Evolutionary conservation across 2,113 vertebrate species (phyloP).

Genomic region (Lycocorax pyrrhopterus): DNA sequence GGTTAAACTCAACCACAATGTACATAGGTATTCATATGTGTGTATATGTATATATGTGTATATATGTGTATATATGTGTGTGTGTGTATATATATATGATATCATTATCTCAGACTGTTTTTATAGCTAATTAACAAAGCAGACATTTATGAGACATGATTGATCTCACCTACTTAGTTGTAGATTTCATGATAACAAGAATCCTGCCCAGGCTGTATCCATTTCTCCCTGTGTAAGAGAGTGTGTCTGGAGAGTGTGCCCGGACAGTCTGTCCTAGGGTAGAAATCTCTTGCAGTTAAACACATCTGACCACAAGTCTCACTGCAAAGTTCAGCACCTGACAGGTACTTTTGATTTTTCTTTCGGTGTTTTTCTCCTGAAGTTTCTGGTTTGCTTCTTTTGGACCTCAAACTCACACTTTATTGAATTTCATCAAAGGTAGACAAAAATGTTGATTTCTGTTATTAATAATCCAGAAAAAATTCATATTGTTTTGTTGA

Average conservation of each 20-base stretch:
- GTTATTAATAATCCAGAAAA: not conserved
- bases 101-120: not conserved
- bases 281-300: not conserved
- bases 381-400: not conserved
- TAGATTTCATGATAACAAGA: not conserved
- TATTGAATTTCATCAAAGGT: not conserved
- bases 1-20: not conserved
- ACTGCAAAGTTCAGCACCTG: not conserved
- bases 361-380: not conserved
- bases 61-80: fast-evolving
- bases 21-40: not conserved
- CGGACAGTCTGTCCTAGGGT: not conserved
- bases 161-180: not conserved
- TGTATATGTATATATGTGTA: fast-evolving
- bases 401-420: not conserved
- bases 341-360: not conserved
- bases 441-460: not conserved
- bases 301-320: not conserved
- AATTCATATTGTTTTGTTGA: fast-evolving
- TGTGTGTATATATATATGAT: fast-evolving
- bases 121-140: not conserved
- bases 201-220: not conserved
- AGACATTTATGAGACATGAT: not conserved
- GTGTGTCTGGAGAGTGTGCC: not conserved
- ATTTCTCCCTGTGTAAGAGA: not conserved